These are phyloP conservation scores for Triops longicaudatus DNA, from an alignment of 1,140 invertebrate genomes.

Conservation along the genomic window DNA sequence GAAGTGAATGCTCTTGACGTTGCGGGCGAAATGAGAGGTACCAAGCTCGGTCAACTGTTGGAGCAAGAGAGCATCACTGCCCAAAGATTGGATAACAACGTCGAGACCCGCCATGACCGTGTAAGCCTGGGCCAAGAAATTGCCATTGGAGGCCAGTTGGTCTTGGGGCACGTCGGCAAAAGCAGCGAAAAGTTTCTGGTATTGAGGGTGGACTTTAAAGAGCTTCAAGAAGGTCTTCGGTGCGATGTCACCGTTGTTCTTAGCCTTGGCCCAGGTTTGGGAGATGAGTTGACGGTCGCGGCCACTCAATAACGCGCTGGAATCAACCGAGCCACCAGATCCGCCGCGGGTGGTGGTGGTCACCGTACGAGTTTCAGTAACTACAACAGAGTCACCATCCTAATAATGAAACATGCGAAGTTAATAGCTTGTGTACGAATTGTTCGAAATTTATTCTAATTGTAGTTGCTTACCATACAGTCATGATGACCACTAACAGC, in stretches of 20 bases:
- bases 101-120: too few relatives aligned
- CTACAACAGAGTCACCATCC: neutral
- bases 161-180: constrained; percentile 49
- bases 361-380: neutral
- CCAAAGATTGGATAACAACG: too few relatives aligned
- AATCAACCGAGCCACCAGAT: neutral
- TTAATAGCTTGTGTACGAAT: too few relatives aligned
- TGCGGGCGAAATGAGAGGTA: constrained; percentile 49
- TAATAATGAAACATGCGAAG: neutral
- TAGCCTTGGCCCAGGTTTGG: neutral
- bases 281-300: too few relatives aligned
- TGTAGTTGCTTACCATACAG: too few relatives aligned
- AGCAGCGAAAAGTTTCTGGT: constrained; percentile 49
- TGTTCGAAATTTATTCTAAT: too few relatives aligned
- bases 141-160: constrained; percentile 48
- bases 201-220: constrained; percentile 52
- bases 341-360: neutral
- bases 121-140: constrained; percentile 58
- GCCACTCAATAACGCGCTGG: too few relatives aligned
- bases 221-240: constrained; percentile 43
- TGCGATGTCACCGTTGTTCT: constrained; percentile 18
- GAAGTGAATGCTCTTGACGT: constrained; percentile 44
- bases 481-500: neutral
- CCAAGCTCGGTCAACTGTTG: too few relatives aligned
- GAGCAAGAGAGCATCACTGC: too few relatives aligned